Conservation (phyloP, 2,888 invertebrate genomes). For the Macrophya alboannulata region DNA sequence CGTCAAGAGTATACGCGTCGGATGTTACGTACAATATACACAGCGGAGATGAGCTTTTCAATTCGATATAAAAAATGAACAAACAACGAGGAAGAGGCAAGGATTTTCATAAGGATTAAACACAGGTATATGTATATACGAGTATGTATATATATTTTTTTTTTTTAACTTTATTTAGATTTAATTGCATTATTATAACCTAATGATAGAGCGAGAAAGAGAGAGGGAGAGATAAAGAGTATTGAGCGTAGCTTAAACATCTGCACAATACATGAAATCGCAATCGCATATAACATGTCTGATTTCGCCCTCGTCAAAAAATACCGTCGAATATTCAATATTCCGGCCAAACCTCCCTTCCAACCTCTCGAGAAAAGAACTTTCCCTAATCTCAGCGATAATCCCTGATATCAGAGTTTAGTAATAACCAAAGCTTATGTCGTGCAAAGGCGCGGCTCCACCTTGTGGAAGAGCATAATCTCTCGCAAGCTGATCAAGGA, state of each 20-base stretch:
- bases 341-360: neutral
- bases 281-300: neutral
- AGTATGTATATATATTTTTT: neutral
- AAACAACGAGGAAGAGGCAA: neutral
- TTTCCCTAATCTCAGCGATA: neutral
- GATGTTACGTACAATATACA: neutral
- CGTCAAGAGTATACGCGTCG: neutral
- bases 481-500: constrained; percentile 91
- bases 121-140: neutral
- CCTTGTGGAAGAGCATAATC: constrained; percentile 90
- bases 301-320: neutral
- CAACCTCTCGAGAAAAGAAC: constrained; percentile 1
- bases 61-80: neutral
- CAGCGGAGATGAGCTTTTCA: neutral
- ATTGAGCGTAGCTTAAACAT: constrained; percentile 48
- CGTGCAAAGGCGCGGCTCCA: constrained; percentile 87
- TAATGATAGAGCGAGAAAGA: constrained; percentile 31
- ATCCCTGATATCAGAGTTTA: constrained; percentile 80
- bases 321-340: neutral
- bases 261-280: neutral
- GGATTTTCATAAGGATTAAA: neutral
- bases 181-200: constrained; percentile 47
- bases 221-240: constrained; percentile 20
- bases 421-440: constrained; percentile 92
- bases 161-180: constrained; percentile 49